Base-by-base conservation (phyloP, 1,140 invertebrate genomes). In the Heliconius hewitsoni region DNA sequence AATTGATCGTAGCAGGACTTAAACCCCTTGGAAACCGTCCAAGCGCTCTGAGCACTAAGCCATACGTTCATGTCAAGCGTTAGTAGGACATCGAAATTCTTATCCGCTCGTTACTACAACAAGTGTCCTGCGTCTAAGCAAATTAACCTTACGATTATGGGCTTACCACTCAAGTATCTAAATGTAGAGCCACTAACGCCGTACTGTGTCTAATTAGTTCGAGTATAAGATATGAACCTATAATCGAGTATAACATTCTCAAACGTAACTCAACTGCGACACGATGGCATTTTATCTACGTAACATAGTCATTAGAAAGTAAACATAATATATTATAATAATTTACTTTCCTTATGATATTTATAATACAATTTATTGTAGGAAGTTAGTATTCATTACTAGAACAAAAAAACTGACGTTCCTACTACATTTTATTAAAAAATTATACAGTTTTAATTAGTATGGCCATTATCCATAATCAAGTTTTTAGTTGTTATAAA, bases 241-340 rank as follows among this genome's bases (percentile, higher is more conserved):
- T 23, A 60, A 23, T 23, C 19, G n/a, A 8, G 8, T 30, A 30
- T 30, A 66, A 66, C 9, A 66, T 30, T n/a, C 27, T 0, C 27
- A 66, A 8, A n/a, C 1, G 23, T 18, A 66, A 66, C 1, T 0
- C 23, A 1, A 66, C 60, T 11, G 9, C 60, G 60, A 13, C 60
- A 27, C 23, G 11, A 66, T 13, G 23, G 11, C 60, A 30, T 66
- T 1, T 1, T 5, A 66, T 30, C 9, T 30, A 66, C 60, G 23
- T 66, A 27, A 66, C 27, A 1, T 66, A 66, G 3, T 66, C 60
- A 66, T 66, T 66, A 66, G 60, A 66, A 66, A 66, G 60, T 66
- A 27, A 3, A 66, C 60, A 66, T 66, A 27, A 66, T 66, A 66
- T 66, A 66, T 66, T 66, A 66, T 30, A 30, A 66, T 30, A 3